Percentiles rank a stretch among this genome's conserved stretches.
Evolutionary conservation across 2,113 vertebrate genomes (phyloP).

Genomic region (Mellivora capensis): DNA sequence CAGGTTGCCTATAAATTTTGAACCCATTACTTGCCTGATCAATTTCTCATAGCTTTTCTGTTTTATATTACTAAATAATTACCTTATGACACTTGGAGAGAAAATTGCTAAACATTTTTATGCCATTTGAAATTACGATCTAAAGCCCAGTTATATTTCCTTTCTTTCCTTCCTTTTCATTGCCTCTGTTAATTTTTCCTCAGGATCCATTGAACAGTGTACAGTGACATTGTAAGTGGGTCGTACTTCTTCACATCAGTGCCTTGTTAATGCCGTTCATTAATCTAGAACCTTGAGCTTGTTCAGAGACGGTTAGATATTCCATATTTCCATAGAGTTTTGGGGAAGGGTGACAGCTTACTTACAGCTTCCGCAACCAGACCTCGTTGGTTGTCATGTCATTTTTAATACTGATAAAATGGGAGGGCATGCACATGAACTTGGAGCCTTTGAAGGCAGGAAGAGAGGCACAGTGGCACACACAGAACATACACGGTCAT

Average conservation of each 20-base stretch:
- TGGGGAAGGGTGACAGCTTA: constrained; percentile 77
- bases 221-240: constrained; percentile 78
- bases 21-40: constrained; percentile 51
- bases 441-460: constrained; percentile 55
- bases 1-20: constrained; percentile 39
- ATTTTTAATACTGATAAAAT: constrained; percentile 82
- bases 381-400: constrained; percentile 74
- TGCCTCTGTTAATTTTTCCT: constrained; percentile 80
- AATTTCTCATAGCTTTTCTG: constrained; percentile 47
- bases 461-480: background rate
- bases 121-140: constrained; percentile 55
- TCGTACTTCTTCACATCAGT: constrained; percentile 80
- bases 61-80: constrained; percentile 59
- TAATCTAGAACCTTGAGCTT: constrained; percentile 84
- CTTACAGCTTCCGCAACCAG: constrained; percentile 77
- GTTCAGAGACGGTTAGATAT: constrained; percentile 79
- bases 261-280: constrained; percentile 82
- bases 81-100: background rate
- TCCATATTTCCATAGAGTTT: constrained; percentile 78
- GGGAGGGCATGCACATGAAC: constrained; percentile 61
- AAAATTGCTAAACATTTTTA: constrained; percentile 47
- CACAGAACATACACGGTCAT: background rate
- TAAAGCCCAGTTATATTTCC: background rate
- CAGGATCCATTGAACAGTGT: constrained; percentile 64
- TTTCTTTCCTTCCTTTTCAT: constrained; percentile 44